Conservation (phyloP, 2,113 vertebrate genomes). For the Alligator sinensis region DNA sequence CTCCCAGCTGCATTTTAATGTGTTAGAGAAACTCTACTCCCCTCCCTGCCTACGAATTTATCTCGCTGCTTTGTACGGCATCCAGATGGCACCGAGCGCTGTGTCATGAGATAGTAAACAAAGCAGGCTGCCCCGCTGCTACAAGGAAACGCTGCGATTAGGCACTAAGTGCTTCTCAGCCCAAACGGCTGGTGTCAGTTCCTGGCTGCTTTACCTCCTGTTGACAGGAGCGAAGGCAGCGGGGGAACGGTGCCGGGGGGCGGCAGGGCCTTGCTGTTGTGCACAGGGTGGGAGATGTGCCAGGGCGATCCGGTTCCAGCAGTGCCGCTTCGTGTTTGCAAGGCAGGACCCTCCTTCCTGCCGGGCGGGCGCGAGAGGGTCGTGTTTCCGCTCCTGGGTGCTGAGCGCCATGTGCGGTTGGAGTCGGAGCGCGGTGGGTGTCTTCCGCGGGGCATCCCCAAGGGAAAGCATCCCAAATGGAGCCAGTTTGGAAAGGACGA, state of each 20-base stretch:
- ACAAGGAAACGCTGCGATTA: background rate
- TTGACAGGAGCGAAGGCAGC: background rate
- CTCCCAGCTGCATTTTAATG: background rate
- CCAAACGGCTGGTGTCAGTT: fast-evolving
- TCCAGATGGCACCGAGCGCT: constrained; percentile 19
- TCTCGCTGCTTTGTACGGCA: background rate
- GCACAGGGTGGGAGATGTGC: background rate
- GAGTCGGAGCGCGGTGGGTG: background rate
- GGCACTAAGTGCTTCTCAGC: fast-evolving
- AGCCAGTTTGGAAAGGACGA: background rate
- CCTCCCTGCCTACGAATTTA: background rate
- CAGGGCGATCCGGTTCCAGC: no score
- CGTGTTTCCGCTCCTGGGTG: background rate
- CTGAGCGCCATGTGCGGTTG: no score
- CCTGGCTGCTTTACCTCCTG: background rate
- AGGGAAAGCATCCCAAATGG: no score
- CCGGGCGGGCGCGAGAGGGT: no score
- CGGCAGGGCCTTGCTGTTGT: background rate
- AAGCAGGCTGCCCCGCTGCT: background rate
- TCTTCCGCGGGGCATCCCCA: no score
- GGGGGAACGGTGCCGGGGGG: no score
- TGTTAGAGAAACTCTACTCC: background rate
- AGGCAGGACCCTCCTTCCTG: no score
- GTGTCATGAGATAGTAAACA: background rate
- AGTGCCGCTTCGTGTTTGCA: no score